Evolutionary conservation across 2,113 vertebrate genomes (phyloP).

Genomic region (Xyrauchen texanus): DNA sequence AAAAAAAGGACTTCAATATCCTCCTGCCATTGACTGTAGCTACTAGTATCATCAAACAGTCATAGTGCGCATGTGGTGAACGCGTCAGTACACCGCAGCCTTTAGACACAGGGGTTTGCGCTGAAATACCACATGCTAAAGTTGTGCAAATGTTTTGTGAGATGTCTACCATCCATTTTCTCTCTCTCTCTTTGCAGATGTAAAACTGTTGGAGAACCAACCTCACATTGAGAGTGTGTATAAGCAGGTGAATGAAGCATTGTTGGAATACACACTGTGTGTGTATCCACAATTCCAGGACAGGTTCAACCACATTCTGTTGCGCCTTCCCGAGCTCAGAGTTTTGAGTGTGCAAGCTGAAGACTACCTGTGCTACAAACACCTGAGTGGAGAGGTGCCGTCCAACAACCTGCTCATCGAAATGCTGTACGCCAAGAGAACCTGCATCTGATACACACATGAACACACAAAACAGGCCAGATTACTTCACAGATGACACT

Average conservation of each 20-base stretch:
- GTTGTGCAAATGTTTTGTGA: too few relatives aligned
- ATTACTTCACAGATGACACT: slow-evolving; percentile 17
- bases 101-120: too few relatives aligned
- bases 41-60: too few relatives aligned
- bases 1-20: too few relatives aligned
- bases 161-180: too few relatives aligned
- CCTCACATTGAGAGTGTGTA: slow-evolving; percentile 81
- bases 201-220: slow-evolving; percentile 86
- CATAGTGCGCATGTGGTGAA: too few relatives aligned
- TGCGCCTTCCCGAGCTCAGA: slow-evolving; percentile 83
- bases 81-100: too few relatives aligned
- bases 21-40: too few relatives aligned
- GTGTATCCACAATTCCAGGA: slow-evolving; percentile 80
- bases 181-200: slow-evolving; percentile 68
- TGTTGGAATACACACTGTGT: slow-evolving; percentile 85
- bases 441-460: slow-evolving; percentile 63
- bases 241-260: slow-evolving; percentile 83
- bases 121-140: too few relatives aligned
- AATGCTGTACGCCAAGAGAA: slow-evolving; percentile 90
- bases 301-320: slow-evolving; percentile 84
- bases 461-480: not conserved
- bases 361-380: slow-evolving; percentile 89
- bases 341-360: slow-evolving; percentile 84
- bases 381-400: slow-evolving; percentile 86
- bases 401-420: slow-evolving; percentile 92